Evolutionary conservation across 2,113 vertebrate genomes (phyloP), one percentile per base, ranked within the genome.

Genomic region (Girardinichthys multiradiatus): DNA sequence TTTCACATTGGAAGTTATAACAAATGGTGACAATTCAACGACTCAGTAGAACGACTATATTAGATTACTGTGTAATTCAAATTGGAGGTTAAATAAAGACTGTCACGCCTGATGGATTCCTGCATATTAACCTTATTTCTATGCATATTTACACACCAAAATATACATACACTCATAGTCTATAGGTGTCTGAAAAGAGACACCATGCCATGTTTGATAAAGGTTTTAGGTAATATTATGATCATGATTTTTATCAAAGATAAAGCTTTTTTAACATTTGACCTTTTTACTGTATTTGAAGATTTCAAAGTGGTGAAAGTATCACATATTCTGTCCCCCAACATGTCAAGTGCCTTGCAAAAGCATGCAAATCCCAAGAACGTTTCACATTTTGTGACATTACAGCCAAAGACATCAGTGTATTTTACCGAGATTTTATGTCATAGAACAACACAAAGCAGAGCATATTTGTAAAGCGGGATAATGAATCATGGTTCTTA

Each of bases 131-230:
- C 11, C 37, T 12, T 14, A 39, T 39, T 39, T 39, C 8, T 2
- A 39, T 39, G 37, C 37, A 39, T 10, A 39, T 39, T 39, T 39
- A 39, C 37, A 13, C 10, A 11, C 31, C 31, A n/a, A n/a, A n/a
- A n/a, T n/a, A n/a, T 6, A 4, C 31, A 33, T 33, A 33, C 31
- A 33, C 10, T 79, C 28, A 74, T 72, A 42, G 81, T 69, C 64
- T 42, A 74, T 71, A 60, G 24, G n/a, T 68, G 45, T 64, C 48
- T 45, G 37, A 76, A 66, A 70, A 57, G 61, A 60, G 17, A 77
- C 28, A 8, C 13, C 28, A 31, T 29, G 39, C 64, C 27, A 59
- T 70, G 14, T 57, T 61, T 73, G 33, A 51, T 30, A 74, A 7
- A 66, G 48, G 29, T 12, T 51, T 42, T 26, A 19, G 2, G 14